phyloP scores from a whole-genome alignment of 2,888 invertebrate species.

The Scaptomyza reducta region DNA sequence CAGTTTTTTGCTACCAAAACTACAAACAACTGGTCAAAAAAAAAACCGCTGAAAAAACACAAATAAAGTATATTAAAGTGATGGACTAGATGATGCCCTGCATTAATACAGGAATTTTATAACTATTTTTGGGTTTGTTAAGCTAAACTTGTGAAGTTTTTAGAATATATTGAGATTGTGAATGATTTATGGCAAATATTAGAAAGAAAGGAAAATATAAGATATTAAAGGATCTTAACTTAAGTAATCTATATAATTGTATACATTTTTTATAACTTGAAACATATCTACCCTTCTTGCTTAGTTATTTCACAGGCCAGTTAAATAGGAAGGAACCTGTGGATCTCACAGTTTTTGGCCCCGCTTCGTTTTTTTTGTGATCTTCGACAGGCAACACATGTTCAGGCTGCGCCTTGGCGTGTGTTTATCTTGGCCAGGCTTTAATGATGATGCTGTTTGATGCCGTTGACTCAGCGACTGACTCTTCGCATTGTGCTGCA shows the following conservation, averaged over 20 bases:
- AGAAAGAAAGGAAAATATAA: too few relatives aligned
- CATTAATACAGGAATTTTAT: not conserved
- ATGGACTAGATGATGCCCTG: constrained; percentile 7
- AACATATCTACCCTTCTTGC: not conserved
- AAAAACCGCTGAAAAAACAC: constrained; percentile 5
- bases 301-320: constrained; percentile 20
- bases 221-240: too few relatives aligned
- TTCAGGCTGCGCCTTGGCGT: constrained; percentile 67
- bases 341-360: constrained; percentile 38
- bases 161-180: too few relatives aligned
- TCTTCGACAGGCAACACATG: constrained; percentile 70
- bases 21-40: constrained; percentile 14
- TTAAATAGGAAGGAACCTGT: constrained; percentile 46
- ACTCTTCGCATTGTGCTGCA: constrained; percentile 24
- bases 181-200: too few relatives aligned
- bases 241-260: too few relatives aligned
- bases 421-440: constrained; percentile 71
- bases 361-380: constrained; percentile 20
- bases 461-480: constrained; percentile 44
- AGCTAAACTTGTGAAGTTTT: too few relatives aligned
- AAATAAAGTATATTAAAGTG: not conserved
- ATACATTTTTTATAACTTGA: too few relatives aligned
- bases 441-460: constrained; percentile 59
- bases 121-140: too few relatives aligned
- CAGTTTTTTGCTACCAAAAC: constrained; percentile 47